These are phyloP conservation scores for Hymenochirus boettgeri DNA, from an alignment of 2,113 vertebrate genomes.

Conservation along the genomic window DNA sequence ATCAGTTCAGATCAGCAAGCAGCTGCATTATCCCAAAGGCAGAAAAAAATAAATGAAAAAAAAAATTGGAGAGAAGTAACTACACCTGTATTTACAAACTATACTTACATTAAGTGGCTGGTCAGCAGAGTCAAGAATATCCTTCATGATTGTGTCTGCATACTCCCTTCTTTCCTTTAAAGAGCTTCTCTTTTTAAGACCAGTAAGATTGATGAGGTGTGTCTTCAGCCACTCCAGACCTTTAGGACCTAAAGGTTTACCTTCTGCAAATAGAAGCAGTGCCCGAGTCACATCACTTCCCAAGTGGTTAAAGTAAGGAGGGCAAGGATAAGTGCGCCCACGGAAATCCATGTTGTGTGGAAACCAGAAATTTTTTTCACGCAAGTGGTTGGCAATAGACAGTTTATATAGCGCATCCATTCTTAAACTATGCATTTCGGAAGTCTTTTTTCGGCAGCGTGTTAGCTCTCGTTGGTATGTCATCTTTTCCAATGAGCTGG, in stretches of 20 bases:
- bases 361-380: slow-evolving; percentile 85
- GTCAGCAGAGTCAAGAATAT: slow-evolving; percentile 82
- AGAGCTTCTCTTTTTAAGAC: slow-evolving; percentile 75
- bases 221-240: slow-evolving; percentile 93
- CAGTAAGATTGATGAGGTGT: slow-evolving; percentile 90
- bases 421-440: slow-evolving; percentile 86
- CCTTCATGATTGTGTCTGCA: slow-evolving; percentile 72
- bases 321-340: slow-evolving; percentile 89
- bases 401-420: slow-evolving; percentile 84
- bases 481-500: slow-evolving; percentile 52
- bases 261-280: slow-evolving; percentile 82
- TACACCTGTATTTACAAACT: not conserved
- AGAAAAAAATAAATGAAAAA: no score
- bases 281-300: slow-evolving; percentile 83
- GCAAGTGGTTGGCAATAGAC: slow-evolving; percentile 83
- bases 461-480: slow-evolving; percentile 64
- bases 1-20: no score
- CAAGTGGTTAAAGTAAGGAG: slow-evolving; percentile 90
- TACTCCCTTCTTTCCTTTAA: slow-evolving; percentile 71
- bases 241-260: slow-evolving; percentile 72
- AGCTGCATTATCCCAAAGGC: no score
- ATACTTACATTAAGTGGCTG: slow-evolving; percentile 58
- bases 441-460: slow-evolving; percentile 66
- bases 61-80: no score
- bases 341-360: slow-evolving; percentile 98